Base-by-base conservation (phyloP, 2,888 invertebrate species). In the Pterostichus niger region DNA sequence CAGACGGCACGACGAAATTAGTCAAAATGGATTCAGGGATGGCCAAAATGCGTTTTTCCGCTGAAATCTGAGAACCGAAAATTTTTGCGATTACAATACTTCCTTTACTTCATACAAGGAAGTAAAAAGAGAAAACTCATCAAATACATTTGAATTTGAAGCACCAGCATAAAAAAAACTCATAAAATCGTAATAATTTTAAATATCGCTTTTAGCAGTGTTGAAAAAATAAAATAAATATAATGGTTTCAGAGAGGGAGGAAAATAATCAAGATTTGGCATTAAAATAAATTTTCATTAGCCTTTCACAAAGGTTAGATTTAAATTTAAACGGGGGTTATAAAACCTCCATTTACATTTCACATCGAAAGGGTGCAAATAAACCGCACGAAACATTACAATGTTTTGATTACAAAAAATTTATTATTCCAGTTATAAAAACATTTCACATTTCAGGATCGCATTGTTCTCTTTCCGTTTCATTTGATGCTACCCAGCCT, bases 321-420 rank as follows among this genome's bases (percentile, higher is more conserved):
- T 71, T 71, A 71, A 71, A 40, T 71, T 44, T 71, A 71, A 56
- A 71, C 24, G 17, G 15, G 17, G 15, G 46, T 46, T 44, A 64
- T 64, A 64, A 64, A 64, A 64, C 64, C 61, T 9, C 35, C 35
- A 35, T 64, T 64, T 64, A 64, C 64, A 64, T 64, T 64, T 35
- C 64, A 33, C 33, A 64, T 64, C 64, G 64, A 64, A 13, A n/a
- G 35, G 35, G 64, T 33, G 64, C 64, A 64, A 64, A 64, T 64
- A 64, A 64, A 64, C 64, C 64, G 6, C 76, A 76, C 33, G 13
- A 35, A 76, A 76, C 76, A 76, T 76, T 76, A 54, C 76, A 76
- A 33, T 76, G 54, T 76, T 56, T 76, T 76, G 76, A 76, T 76
- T 76, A 56, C 35, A 76, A 76, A 73, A 35, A 76, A 56, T 76